These are phyloP conservation scores for Tokudaia muenninki DNA, from an alignment of 2,797 vertebrate species.

Conservation along the genomic window DNA sequence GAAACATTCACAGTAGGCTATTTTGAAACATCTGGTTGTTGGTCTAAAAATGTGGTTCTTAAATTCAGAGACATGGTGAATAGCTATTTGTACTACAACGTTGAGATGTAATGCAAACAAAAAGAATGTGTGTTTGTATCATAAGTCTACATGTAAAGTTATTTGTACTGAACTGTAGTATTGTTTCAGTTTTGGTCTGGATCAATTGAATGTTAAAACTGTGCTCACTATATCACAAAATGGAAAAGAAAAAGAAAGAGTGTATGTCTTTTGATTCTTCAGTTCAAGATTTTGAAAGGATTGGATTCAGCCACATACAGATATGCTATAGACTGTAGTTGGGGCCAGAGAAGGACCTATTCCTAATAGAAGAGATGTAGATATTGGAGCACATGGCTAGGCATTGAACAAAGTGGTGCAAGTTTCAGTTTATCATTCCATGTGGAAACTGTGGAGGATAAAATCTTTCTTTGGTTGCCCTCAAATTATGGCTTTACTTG, in stretches of 20 bases:
- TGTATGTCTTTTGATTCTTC: not conserved
- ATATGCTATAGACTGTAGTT: not conserved
- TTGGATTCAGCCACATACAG: not conserved
- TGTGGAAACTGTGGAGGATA: not conserved
- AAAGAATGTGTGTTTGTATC: not conserved
- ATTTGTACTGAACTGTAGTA: not conserved
- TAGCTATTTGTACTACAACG: constrained; percentile 39
- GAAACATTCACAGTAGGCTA: constrained; percentile 75
- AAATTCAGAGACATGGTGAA: constrained; percentile 59
- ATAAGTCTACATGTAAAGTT: not conserved
- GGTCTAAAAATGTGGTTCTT: constrained; percentile 71
- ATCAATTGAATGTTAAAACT: not conserved
- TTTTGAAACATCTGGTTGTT: constrained; percentile 82
- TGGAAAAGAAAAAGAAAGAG: not conserved
- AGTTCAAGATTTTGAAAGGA: not conserved
- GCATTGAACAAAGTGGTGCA: accelerated
- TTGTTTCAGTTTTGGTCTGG: not conserved
- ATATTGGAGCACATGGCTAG: too few relatives aligned
- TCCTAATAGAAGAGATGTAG: not conserved
- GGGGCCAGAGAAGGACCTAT: not conserved
- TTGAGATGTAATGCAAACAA: not conserved
- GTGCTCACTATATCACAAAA: not conserved
- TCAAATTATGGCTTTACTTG: not conserved
- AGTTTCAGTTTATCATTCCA: not conserved
- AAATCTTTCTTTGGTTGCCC: not conserved